Conservation (phyloP, 2,888 invertebrate genomes). For the Julus scanicus region DNA sequence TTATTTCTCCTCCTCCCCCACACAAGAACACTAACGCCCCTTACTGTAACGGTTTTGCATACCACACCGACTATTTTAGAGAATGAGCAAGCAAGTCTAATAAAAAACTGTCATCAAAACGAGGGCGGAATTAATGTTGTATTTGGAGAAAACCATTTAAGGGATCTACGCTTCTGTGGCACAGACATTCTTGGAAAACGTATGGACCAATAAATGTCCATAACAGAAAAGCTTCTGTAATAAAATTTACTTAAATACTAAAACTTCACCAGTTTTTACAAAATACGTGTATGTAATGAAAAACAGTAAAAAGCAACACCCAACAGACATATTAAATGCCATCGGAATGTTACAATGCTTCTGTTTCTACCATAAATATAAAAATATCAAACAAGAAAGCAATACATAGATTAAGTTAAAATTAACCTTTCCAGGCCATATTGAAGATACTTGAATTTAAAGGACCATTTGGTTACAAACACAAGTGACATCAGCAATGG, state of each 20-base stretch:
- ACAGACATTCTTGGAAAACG: background rate
- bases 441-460: no score
- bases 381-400: no score
- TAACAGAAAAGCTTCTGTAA: background rate
- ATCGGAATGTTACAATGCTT: background rate
- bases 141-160: background rate
- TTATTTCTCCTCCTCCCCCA: background rate
- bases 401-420: no score
- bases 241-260: background rate
- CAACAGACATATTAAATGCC: background rate
- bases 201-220: background rate
- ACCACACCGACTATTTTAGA: background rate
- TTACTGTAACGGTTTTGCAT: conserved; percentile 9
- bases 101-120: background rate
- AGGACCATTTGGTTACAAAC: no score
- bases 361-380: no score
- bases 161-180: background rate
- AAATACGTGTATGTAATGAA: background rate
- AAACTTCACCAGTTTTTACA: background rate
- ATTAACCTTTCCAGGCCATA: no score
- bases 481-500: no score
- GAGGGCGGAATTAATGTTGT: conserved; percentile 7
- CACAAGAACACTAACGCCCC: background rate
- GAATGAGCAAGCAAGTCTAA: background rate
- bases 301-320: background rate